Base-by-base conservation (phyloP, 2,797 vertebrate species). In the Rhinatrema bivittatum region DNA sequence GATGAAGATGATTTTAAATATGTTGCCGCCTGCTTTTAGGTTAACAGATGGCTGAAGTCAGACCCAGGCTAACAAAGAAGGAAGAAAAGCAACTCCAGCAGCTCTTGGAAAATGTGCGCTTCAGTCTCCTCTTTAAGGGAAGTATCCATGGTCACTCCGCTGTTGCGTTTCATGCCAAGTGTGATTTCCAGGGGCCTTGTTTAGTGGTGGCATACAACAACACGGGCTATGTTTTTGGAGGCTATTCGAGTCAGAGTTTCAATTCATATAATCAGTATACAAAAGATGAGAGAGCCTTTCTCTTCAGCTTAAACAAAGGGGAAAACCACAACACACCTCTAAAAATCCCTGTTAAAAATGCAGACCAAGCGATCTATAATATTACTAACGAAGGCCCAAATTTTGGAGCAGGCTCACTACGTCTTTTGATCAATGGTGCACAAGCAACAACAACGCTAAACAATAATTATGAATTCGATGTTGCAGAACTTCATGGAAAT, bases 201-300 rank as follows among this genome's bases (percentile, higher is more conserved):
- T 25, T 42, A 40, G 39, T 25, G 29, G 28, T 53, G 33, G 33
- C 27, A 22, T 23, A 10, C 36, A 52, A 48, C 42, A 18, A 28
- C 58, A 40, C 6, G 27, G 32, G 29, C 27, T 39, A 12, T 46
- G 32, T 47, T 56, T 65, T 42, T 48, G 40, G 37, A 41, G 36
- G 23, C 25, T 52, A 51, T 51, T 56, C 48, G 21, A 29, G 9
- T 29, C 2, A 44, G 44, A 58, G 48, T 44, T 37, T n/a, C 42
- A 36, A 29, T 49, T 43, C 20, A 10, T 2, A 12, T 46, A 32
- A 27, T 36, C 29, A 2, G 5, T 30, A 39, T 37, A 12, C 26
- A 27, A 9, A 15, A 53, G 52, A 57, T 33, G 23, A 61, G 34
- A 31, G 43, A 7, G 18, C 40, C 31, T 57, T 65, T 41, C 27